Evolutionary conservation across 2,888 invertebrate genomes (phyloP).

Genomic region (Apamea epomidion): DNA sequence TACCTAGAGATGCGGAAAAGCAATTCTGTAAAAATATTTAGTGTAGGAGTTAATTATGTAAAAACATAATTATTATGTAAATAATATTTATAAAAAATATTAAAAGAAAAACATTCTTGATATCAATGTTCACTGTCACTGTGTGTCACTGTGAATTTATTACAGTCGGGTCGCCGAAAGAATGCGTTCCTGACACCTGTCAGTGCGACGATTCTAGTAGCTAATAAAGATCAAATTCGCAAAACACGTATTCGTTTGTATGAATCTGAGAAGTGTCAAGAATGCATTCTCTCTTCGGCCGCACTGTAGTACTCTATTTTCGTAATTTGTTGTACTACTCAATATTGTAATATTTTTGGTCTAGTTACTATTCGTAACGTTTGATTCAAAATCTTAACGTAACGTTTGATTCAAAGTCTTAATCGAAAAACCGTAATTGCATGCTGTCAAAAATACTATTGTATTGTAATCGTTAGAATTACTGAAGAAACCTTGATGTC

Average conservation of each 20-base stretch:
- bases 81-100: neutral
- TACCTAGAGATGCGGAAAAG: neutral
- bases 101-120: neutral
- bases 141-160: neutral
- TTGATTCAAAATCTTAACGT: conserved; percentile 1
- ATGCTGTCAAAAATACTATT: conserved; percentile 19
- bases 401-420: neutral
- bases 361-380: conserved; percentile 1
- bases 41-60: neutral
- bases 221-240: neutral
- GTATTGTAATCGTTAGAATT: conserved; percentile 19
- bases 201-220: neutral
- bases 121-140: neutral
- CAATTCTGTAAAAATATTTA: neutral
- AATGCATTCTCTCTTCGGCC: neutral
- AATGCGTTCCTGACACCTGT: too few species aligned
- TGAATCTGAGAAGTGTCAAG: too few species aligned
- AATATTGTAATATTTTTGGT: neutral
- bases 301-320: neutral
- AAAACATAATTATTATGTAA: neutral
- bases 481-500: conserved; percentile 25
- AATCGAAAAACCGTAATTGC: conserved; percentile 11
- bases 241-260: too few species aligned
- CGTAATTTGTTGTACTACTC: neutral
- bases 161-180: too few species aligned